Base-by-base conservation (phyloP, 1,140 invertebrate genomes). In the Heliconius himera region DNA sequence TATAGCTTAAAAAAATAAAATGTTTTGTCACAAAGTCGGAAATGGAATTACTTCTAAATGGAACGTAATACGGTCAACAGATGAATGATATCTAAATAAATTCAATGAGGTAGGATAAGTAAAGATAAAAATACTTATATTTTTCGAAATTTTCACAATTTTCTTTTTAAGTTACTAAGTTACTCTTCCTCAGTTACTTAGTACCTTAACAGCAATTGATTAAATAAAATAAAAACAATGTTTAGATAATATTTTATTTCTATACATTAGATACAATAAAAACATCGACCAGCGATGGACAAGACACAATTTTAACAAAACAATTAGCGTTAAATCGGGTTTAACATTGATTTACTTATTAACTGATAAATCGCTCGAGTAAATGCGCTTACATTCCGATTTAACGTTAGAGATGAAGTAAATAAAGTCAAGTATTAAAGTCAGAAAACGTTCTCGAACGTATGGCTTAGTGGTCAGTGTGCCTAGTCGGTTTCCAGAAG, bases 261-360 rank as follows among this genome's bases (percentile, higher is more conserved):
- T 78, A 79, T 79, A 79, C 72, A 83, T 77, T 80, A 70, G 54
- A 77, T 77, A 82, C 78, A 71, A 73, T 75, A 72, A 66, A 82
- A 72, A 71, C 79, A 81, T 83, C 82, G 82, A 79, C 82, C 82
- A 81, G 82, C 82, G 79, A 83, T 77, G 75, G 38, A 81, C 54
- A 79, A 79, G 75, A 81, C 76, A 83, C 76, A 70, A 79, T 71
- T 54, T 70, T 36, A 76, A 83, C 79, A 74, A 78, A 51, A 66
- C 60, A 66, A 29, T 66, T 66, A 29, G 22, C 26, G 9, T 66
- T 66, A 66, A 66, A 18, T 66, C 60, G n/a, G 22, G 26, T 26
- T 60, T 9, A 26, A 26, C n/a, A 22, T 60, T 26, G n/a, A 66
- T 66, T 66, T 66, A 56, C 49, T 51, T 51, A 18, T 56, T 22